A percentile compares a stretch with the other conserved stretches of the same genome.
phyloP scores from a whole-genome alignment of 2,888 invertebrate species.

The Megastigmus dorsalis region DNA sequence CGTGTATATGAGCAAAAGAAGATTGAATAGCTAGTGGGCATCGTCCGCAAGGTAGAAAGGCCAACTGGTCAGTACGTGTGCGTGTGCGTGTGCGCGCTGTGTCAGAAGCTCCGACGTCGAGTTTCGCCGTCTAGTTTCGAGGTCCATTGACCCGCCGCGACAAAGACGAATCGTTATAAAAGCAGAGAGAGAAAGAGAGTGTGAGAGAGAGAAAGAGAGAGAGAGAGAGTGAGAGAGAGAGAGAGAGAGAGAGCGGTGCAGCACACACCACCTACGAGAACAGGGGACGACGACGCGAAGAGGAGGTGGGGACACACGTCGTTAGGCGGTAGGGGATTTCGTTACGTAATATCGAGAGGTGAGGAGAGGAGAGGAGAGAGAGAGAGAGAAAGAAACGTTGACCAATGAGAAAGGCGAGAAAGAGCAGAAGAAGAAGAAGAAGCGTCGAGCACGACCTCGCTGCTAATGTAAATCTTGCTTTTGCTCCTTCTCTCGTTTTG shows the following conservation, averaged over 20 bases:
- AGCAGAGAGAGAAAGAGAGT: too few species aligned
- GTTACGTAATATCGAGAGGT: slow-evolving; percentile 29
- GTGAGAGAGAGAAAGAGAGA: too few species aligned
- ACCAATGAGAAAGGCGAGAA: not conserved
- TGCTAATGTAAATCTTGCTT: not conserved
- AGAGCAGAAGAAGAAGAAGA: slow-evolving; percentile 8
- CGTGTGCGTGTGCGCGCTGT: too few species aligned
- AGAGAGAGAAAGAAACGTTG: not conserved
- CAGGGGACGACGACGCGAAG: not conserved
- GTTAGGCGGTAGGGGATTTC: slow-evolving; percentile 10
- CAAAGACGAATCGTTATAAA: slow-evolving; percentile 33
- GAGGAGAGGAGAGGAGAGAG: not conserved
- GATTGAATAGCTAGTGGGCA: too few species aligned
- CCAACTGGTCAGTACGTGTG: too few species aligned
- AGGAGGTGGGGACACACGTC: slow-evolving; percentile 1
- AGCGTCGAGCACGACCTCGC: not conserved
- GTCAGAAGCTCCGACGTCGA: too few species aligned
- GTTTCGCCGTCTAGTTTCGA: slow-evolving; percentile 14
- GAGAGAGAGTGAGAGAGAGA: too few species aligned
- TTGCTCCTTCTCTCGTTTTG: not conserved
- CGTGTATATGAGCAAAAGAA: too few species aligned
- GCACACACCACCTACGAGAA: slow-evolving; percentile 36
- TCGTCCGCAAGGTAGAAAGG: too few species aligned
- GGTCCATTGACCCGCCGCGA: slow-evolving; percentile 41
- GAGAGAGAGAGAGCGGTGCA: too few species aligned